Base-by-base conservation (phyloP, 2,113 vertebrate species). In the Petroica traversi region DNA sequence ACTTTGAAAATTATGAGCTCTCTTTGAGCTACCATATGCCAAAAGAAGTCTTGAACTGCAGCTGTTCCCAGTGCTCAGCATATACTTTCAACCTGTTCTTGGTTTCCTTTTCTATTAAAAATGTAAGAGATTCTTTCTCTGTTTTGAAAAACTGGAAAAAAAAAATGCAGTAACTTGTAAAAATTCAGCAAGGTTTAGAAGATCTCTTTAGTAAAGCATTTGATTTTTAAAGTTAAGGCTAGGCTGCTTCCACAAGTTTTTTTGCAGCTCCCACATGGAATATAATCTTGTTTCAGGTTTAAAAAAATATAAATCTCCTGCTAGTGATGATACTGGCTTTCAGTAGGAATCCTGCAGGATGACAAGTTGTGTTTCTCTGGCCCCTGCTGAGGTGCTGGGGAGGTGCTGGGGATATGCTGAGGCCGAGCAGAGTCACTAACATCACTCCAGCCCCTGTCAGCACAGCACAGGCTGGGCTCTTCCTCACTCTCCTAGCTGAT, bases 41-140 rank as follows among this genome's bases (percentile, higher is more conserved):
- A 58, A 85, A 85, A 80, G 64, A 82, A 62, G 41, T 38, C 40
- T 48, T 85, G 85, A 89, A 76, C 62, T 94, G 69, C 87, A 91
- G 87, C 34, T 91, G 84, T 87, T 92, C 80, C 79, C 67, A 85
- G 49, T 58, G 69, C 57, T 77, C 58, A 72, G 49, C 40, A 69
- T 31, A 54, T 40, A 85, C 49, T 95, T 89, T 76, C 91, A 91
- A 94, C 69, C 87, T 85, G 71, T 18, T 96, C 41, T 85, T 14
- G 2, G 18, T 94, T 85, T 89, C 8, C 19, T 89, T 91, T 87
- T 57, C 64, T 83, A 71, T 92, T 94, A 91, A 94, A 96, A 94
- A 95, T 69, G 36, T 75, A 86, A 89, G 57, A 88, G 24, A 45
- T 33, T 19, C 23, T 74, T 94, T 40, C n/a, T 34, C 26, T 68